These are phyloP conservation scores for Crambe crambe DNA, from an alignment of 37 sponge, comb jelly and placozoan species.

Conservation along the genomic window DNA sequence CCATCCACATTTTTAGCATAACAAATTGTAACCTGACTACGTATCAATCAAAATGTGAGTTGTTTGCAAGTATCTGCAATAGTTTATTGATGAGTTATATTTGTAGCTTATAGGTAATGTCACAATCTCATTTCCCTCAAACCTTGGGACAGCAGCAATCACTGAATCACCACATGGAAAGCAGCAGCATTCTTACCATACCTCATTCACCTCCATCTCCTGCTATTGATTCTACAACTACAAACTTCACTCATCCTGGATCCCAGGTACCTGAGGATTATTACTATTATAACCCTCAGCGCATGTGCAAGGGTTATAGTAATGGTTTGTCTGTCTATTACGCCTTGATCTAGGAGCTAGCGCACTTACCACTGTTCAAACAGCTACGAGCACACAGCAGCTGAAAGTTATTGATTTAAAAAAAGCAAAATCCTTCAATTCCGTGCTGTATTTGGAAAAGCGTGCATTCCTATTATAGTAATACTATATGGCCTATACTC, in stretches of 20 bases:
- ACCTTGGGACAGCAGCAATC: neutral
- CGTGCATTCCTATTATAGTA: no score
- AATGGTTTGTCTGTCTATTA: neutral
- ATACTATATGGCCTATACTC: no score
- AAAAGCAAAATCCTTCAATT: no score
- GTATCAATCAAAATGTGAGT: neutral
- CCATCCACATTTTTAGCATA: neutral
- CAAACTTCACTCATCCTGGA: conserved; percentile 2
- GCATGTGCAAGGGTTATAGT: no score
- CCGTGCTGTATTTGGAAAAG: no score
- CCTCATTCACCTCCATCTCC: neutral
- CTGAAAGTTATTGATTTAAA: no score
- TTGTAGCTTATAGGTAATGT: neutral
- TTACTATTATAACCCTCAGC: no score
- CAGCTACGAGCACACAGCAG: no score
- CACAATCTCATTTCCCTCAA: neutral
- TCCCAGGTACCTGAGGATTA: no score
- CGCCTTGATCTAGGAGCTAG: no score
- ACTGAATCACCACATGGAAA: neutral
- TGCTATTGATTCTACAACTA: neutral
- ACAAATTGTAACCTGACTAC: neutral
- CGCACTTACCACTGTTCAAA: no score
- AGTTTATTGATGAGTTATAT: neutral
- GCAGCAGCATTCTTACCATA: conserved; percentile 1
- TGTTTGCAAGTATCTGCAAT: neutral